A percentile compares a stretch with the other conserved stretches of the same genome.
phyloP scores from a whole-genome alignment of 2,797 vertebrate genomes.

The Micromesistius poutassou region DNA sequence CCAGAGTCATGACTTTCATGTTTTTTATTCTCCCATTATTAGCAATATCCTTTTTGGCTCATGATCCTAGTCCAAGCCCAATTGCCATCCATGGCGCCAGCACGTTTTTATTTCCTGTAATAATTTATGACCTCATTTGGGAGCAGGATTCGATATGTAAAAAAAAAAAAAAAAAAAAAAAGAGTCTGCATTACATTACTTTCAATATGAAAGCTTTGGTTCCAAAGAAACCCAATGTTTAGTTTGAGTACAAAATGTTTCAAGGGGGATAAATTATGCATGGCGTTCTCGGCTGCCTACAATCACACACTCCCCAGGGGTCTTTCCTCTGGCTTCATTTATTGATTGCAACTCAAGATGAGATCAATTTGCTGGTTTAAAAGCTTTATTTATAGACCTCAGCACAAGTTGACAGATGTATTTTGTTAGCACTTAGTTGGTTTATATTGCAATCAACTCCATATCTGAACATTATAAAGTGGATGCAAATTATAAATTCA shows the following conservation, averaged over 20 bases:
- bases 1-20: background rate
- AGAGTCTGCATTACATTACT: conserved; percentile 4
- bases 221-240: conserved; percentile 21
- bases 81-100: background rate
- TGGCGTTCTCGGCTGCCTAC: conserved; percentile 22
- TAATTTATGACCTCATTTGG: background rate
- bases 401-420: background rate
- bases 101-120: background rate
- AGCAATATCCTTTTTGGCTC: background rate
- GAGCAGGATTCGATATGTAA: background rate
- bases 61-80: background rate
- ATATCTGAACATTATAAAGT: background rate
- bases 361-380: conserved; percentile 28
- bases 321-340: background rate
- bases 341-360: conserved; percentile 45
- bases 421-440: conserved; percentile 7
- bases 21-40: too few species aligned
- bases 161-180: too few species aligned
- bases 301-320: conserved; percentile 15
- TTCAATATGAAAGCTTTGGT: background rate
- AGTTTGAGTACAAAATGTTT: conserved; percentile 17
- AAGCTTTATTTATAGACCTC: conserved; percentile 48
- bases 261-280: conserved; percentile 59
- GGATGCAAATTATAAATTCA: background rate
- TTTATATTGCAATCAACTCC: background rate